Conservation (phyloP, 2,888 invertebrate species). For the Anoncus sp. region DNA sequence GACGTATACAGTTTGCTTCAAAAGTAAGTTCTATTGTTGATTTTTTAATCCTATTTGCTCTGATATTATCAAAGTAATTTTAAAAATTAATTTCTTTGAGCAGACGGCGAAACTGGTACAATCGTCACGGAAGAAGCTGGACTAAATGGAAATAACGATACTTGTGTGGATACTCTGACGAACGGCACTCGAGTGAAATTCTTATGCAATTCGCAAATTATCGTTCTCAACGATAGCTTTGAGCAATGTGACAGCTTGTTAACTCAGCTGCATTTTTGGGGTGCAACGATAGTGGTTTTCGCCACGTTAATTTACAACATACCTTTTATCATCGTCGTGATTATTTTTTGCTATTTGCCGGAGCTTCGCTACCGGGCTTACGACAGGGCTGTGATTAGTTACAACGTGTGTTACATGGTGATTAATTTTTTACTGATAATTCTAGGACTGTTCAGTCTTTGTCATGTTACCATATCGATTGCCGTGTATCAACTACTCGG, state of each 20-base stretch:
- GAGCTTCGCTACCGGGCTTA: constrained; percentile 71
- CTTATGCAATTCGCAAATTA: constrained; percentile 26
- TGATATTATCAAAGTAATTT: not conserved
- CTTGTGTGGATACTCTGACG: constrained; percentile 63
- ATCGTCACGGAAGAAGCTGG: constrained; percentile 20
- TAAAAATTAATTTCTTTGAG: not conserved
- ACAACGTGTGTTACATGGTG: constrained; percentile 70
- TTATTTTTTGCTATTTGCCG: constrained; percentile 69
- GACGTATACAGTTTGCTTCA: constrained; percentile 62
- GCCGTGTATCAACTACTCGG: constrained; percentile 67
- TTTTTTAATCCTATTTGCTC: not conserved
- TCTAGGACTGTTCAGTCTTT: constrained; percentile 70
- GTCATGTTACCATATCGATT: constrained; percentile 65
- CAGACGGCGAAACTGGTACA: constrained; percentile 23
- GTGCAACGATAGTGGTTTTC: constrained; percentile 73
- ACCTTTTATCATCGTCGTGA: constrained; percentile 71
- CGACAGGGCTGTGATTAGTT: constrained; percentile 73
- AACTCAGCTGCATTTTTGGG: constrained; percentile 73
- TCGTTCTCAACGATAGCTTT: constrained; percentile 7
- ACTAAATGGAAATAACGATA: constrained; percentile 17
- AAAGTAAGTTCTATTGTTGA: constrained; percentile 61
- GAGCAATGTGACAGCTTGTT: constrained; percentile 70
- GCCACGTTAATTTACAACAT: constrained; percentile 76
- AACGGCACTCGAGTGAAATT: constrained; percentile 65
- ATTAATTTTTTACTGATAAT: constrained; percentile 69